phyloP scores from a whole-genome alignment of 2,888 invertebrate genomes.

The Yponomeuta cagnagella region DNA sequence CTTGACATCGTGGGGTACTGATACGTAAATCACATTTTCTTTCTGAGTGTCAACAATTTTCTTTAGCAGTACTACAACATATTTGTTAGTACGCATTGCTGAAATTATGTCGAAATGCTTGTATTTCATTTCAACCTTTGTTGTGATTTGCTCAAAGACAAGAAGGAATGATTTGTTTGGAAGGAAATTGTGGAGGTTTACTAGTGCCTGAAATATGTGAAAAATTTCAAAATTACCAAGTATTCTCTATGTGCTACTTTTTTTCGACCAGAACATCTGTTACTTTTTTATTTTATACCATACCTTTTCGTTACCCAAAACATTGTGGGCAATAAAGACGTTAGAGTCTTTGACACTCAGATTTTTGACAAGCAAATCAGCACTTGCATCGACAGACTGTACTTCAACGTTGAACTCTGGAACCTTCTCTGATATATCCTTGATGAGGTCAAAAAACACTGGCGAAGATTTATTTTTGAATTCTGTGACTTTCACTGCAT shows the following conservation, averaged over 20 bases:
- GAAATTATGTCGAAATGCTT: constrained; percentile 35
- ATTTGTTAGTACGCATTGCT: constrained; percentile 36
- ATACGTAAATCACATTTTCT: constrained; percentile 32
- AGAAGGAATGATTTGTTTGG: constrained; percentile 36
- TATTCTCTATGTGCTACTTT: background rate
- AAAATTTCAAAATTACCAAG: background rate
- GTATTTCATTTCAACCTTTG: constrained; percentile 29
- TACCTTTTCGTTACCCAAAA: constrained; percentile 38
- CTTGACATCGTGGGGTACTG: constrained; percentile 34
- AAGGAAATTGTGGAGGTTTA: constrained; percentile 27
- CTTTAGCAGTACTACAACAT: constrained; percentile 36
- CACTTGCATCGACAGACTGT: constrained; percentile 17
- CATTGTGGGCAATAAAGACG: constrained; percentile 35
- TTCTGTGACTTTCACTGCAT: constrained; percentile 27
- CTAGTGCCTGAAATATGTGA: constrained; percentile 34
- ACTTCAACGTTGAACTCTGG: constrained; percentile 23
- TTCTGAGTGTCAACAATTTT: constrained; percentile 24
- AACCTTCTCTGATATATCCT: constrained; percentile 24
- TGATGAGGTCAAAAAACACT: constrained; percentile 25
- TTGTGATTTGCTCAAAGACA: constrained; percentile 33
- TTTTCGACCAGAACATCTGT: background rate
- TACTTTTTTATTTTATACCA: constrained; percentile 5
- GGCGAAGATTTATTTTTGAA: constrained; percentile 24
- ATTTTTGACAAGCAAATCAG: constrained; percentile 19
- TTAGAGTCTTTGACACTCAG: constrained; percentile 26